A percentile compares a stretch with the other conserved stretches of the same genome.
Conservation (phyloP, 2,888 invertebrate genomes). For the Sussaba pulchella region DNA sequence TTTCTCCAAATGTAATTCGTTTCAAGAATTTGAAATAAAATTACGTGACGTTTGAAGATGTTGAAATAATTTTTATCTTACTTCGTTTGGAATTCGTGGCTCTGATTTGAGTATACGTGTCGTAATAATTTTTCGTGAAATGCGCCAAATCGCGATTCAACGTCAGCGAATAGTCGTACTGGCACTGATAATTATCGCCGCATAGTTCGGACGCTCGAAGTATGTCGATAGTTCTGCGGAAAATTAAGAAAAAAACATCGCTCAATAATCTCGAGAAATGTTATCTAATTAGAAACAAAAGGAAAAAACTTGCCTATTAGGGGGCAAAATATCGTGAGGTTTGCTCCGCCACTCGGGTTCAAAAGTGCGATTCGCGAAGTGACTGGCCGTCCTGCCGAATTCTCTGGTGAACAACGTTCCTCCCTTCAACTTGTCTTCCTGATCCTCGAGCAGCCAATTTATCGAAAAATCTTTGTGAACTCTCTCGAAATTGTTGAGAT, state of each 20-base stretch:
- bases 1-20: not conserved
- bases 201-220: constrained; percentile 89
- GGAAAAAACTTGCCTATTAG: constrained; percentile 86
- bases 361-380: constrained; percentile 92
- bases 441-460: constrained; percentile 93
- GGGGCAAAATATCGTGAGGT: constrained; percentile 90
- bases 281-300: constrained; percentile 4
- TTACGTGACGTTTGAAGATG: constrained; percentile 82
- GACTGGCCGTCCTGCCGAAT: constrained; percentile 92
- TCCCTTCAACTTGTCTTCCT: constrained; percentile 90
- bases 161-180: constrained; percentile 95
- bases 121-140: constrained; percentile 93
- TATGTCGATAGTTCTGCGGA: constrained; percentile 86
- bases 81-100: constrained; percentile 83
- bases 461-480: constrained; percentile 92
- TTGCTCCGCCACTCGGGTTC: constrained; percentile 90
- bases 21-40: not conserved
- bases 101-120: constrained; percentile 86
- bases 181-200: constrained; percentile 93
- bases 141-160: constrained; percentile 94
- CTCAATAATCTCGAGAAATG: not conserved
- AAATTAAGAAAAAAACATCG: no score
- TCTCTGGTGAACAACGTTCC: constrained; percentile 92
- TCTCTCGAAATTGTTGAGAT: constrained; percentile 89
- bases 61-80: constrained; percentile 72